Evolutionary conservation across 2,888 invertebrate species (phyloP).

Genomic region (Colostygia pectinataria): DNA sequence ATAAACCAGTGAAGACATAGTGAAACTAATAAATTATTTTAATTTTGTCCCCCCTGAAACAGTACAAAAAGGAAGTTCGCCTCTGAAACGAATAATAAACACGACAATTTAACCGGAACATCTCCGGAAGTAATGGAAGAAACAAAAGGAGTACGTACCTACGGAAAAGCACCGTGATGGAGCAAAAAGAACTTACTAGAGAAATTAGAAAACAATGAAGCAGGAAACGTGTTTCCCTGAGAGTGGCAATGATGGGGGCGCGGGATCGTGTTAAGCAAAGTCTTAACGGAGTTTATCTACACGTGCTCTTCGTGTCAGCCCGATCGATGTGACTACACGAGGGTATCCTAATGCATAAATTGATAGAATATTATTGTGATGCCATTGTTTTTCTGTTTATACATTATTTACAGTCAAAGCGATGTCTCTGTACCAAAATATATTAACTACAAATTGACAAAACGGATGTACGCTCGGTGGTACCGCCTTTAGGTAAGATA

Average conservation of each 20-base stretch:
- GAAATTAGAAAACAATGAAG: constrained; percentile 74
- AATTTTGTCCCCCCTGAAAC: constrained; percentile 38
- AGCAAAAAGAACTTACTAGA: constrained; percentile 66
- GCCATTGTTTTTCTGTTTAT: constrained; percentile 1
- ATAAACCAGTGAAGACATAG: constrained; percentile 5
- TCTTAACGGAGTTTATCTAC: constrained; percentile 35
- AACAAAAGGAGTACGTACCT: constrained; percentile 59
- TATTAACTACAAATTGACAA: too few relatives aligned
- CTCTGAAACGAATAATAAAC: constrained; percentile 62
- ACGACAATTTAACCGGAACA: constrained; percentile 71
- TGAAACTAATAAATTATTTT: constrained; percentile 34
- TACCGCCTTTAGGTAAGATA: too few relatives aligned
- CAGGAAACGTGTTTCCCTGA: constrained; percentile 68
- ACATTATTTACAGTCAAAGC: not conserved
- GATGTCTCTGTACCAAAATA: too few relatives aligned
- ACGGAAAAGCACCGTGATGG: constrained; percentile 27
- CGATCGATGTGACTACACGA: constrained; percentile 27
- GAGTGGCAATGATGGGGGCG: constrained; percentile 46
- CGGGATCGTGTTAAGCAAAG: constrained; percentile 35
- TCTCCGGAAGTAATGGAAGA: constrained; percentile 62
- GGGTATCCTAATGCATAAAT: constrained; percentile 22
- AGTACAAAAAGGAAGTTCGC: constrained; percentile 38
- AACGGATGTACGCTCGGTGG: too few relatives aligned
- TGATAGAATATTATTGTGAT: constrained; percentile 7
- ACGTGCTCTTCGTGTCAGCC: constrained; percentile 24